Conservation (phyloP, 2,113 vertebrate species). For the Apeltes quadracus region DNA sequence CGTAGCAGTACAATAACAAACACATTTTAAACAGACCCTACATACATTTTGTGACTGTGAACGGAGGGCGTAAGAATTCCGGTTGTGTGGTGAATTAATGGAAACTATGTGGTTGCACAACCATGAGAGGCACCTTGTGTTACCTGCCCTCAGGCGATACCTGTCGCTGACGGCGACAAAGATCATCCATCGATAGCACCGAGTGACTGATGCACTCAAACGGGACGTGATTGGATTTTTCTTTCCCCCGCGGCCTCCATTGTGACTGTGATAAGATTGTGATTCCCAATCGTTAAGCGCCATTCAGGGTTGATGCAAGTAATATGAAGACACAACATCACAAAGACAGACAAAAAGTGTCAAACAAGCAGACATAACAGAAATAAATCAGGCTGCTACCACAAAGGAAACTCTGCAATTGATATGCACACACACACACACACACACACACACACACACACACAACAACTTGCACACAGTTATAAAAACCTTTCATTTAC, state of each 20-base stretch:
- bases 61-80: constrained; percentile 24
- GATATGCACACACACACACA: not conserved
- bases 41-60: constrained; percentile 8
- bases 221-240: not conserved
- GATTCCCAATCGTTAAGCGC: not conserved
- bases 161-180: constrained; percentile 9
- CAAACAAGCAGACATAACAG: not conserved
- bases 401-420: constrained; percentile 2
- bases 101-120: constrained; percentile 33
- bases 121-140: constrained; percentile 15
- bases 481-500: constrained; percentile 17
- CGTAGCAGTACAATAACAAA: constrained; percentile 25
- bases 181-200: not conserved
- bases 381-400: not conserved
- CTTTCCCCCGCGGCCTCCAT: too few relatives aligned
- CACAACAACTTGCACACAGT: not conserved
- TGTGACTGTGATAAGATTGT: not conserved
- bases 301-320: not conserved
- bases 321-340: not conserved
- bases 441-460: not conserved
- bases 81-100: constrained; percentile 28
- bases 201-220: not conserved
- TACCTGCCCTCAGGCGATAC: constrained; percentile 10
- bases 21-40: too few relatives aligned
- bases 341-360: not conserved